A percentile compares a stretch with the other conserved stretches of the same genome.
phyloP scores from a whole-genome alignment of 2,113 vertebrate genomes.

The Chionodraco myersi region DNA sequence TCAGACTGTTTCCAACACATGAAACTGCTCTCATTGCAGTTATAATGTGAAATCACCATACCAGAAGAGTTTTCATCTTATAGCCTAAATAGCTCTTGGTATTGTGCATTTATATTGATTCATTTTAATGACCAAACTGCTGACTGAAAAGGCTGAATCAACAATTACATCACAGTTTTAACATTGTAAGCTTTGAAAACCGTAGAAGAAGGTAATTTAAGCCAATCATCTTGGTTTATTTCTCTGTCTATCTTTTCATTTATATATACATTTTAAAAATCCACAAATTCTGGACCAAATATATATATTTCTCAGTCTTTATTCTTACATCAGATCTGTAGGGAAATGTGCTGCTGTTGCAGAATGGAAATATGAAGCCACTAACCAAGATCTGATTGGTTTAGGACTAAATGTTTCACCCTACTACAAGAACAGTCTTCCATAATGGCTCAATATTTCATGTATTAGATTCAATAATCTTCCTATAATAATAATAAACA shows the following conservation, averaged over 20 bases:
- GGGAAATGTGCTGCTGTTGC: not conserved
- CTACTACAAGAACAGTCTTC: not conserved
- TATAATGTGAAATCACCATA: not conserved
- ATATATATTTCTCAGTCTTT: not conserved
- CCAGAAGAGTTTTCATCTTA: not conserved
- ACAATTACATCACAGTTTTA: not conserved
- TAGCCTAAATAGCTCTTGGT: not conserved
- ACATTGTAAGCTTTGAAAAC: constrained; percentile 20
- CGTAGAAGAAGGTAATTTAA: not conserved
- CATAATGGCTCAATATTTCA: not conserved
- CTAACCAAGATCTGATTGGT: constrained; percentile 13
- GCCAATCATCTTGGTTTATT: not conserved
- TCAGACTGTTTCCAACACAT: not conserved
- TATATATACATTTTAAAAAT: no score
- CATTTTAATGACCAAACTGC: not conserved
- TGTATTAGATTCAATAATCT: not conserved
- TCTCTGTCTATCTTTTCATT: not conserved
- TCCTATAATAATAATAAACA: not conserved
- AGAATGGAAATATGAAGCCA: not conserved
- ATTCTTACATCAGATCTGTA: not conserved
- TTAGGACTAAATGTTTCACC: not conserved
- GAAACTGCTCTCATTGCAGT: not conserved
- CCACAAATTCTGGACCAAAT: no score
- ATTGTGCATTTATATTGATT: not conserved
- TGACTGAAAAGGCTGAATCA: not conserved